Percentiles rank a stretch among this genome's conserved stretches.
Conservation (phyloP, 2,113 vertebrate genomes). For the Epinephelus fuscoguttatus region DNA sequence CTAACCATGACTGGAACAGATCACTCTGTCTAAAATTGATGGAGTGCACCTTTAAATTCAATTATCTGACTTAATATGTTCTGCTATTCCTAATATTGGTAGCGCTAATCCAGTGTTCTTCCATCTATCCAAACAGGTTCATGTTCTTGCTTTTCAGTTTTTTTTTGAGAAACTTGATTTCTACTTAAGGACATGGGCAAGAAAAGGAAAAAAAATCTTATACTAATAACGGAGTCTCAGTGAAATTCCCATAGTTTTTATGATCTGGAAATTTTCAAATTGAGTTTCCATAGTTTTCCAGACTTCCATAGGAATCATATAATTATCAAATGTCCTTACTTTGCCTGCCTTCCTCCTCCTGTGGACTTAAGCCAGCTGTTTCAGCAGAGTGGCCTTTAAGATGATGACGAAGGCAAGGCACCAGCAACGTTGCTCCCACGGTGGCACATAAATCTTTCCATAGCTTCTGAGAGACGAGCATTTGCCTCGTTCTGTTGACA, state of each 20-base stretch:
- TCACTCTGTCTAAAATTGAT: neutral
- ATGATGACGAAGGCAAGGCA: constrained; percentile 50
- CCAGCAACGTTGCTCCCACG: constrained; percentile 41
- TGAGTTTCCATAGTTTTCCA: constrained; percentile 24
- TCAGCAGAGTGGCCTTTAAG: constrained; percentile 51
- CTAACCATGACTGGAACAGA: neutral
- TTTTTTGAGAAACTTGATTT: constrained; percentile 13
- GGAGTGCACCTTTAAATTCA: neutral
- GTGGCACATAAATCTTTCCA: constrained; percentile 53
- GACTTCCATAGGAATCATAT: constrained; percentile 38
- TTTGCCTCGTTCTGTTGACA: constrained; percentile 10
- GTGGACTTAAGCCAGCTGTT: constrained; percentile 70
- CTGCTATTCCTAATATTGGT: neutral
- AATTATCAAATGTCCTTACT: constrained; percentile 61
- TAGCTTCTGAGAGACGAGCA: constrained; percentile 19
- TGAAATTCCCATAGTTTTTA: neutral
- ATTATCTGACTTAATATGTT: neutral
- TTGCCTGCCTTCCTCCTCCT: constrained; percentile 30
- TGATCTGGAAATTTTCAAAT: constrained; percentile 29
- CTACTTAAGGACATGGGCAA: neutral
- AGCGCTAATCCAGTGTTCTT: neutral
- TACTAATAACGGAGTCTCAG: neutral
- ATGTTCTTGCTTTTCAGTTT: neutral
- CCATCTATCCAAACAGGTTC: neutral
- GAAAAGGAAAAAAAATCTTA: neutral